These are phyloP conservation scores for Drosophila emarginata DNA, from an alignment of 2,888 invertebrate genomes.

Conservation along the genomic window DNA sequence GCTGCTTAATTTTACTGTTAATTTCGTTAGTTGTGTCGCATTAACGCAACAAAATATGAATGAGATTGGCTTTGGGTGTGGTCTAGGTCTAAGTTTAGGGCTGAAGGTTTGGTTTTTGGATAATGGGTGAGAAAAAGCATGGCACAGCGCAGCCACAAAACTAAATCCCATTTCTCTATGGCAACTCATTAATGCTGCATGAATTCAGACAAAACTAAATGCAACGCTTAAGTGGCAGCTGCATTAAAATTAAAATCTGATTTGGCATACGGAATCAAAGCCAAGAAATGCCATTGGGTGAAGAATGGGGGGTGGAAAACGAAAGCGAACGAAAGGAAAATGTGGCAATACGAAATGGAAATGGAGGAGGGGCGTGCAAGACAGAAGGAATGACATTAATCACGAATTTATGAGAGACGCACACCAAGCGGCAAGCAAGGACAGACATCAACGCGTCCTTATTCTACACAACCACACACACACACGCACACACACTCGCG, in stretches of 20 bases:
- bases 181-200: constrained; percentile 44
- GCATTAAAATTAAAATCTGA: constrained; percentile 41
- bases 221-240: constrained; percentile 41
- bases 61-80: constrained; percentile 19
- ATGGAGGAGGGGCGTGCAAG: too few species aligned
- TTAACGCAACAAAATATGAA: constrained; percentile 57
- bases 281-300: background rate
- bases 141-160: too few species aligned
- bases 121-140: too few species aligned
- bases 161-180: constrained; percentile 21
- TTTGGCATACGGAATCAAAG: constrained; percentile 41
- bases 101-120: too few species aligned
- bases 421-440: background rate
- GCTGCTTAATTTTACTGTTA: constrained; percentile 71
- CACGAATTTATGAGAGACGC: constrained; percentile 36
- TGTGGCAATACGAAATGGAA: too few species aligned
- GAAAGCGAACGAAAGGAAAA: too few species aligned
- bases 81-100: constrained; percentile 1
- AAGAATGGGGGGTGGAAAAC: too few species aligned
- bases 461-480: too few species aligned
- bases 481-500: background rate
- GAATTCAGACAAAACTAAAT: constrained; percentile 36
- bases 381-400: constrained; percentile 36
- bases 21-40: constrained; percentile 65
- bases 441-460: constrained; percentile 23